Evolutionary conservation across 53 echinoderm and acorn worm genomes (phyloP).

Genomic region (Mesocentrotus franciscanus): DNA sequence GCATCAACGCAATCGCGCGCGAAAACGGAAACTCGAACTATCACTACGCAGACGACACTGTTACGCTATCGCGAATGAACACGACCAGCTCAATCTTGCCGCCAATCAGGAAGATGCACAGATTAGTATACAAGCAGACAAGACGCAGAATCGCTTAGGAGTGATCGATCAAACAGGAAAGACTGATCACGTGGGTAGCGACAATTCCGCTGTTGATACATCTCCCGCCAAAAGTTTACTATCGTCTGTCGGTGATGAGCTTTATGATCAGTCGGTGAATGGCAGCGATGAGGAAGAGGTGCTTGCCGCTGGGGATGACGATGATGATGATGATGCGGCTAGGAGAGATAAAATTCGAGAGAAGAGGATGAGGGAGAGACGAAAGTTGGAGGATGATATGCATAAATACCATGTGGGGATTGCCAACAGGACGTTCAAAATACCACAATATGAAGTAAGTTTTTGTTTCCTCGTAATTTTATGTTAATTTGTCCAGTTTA

Average conservation of each 20-base stretch:
- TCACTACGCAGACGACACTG: slow-evolving; percentile 3
- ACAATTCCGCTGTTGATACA: slow-evolving; percentile 24
- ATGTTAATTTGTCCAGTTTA: too few relatives aligned
- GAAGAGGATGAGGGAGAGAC: slow-evolving; percentile 61
- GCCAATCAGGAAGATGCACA: slow-evolving; percentile 46
- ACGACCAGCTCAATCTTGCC: slow-evolving; percentile 60
- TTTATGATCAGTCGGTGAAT: not conserved
- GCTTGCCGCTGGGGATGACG: not conserved
- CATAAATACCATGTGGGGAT: slow-evolving; percentile 87
- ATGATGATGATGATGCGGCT: slow-evolving; percentile 24
- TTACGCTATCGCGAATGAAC: slow-evolving; percentile 47
- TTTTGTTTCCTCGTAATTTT: not conserved
- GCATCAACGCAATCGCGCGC: slow-evolving; percentile 17
- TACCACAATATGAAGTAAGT: slow-evolving; percentile 77
- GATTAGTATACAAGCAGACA: not conserved
- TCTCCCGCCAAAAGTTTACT: slow-evolving; percentile 30
- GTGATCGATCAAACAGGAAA: slow-evolving; percentile 3
- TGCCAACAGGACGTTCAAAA: slow-evolving; percentile 74
- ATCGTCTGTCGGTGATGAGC: slow-evolving; percentile 3
- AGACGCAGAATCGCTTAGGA: not conserved
- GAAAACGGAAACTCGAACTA: not conserved
- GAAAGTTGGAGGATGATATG: slow-evolving; percentile 64
- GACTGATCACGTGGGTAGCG: slow-evolving; percentile 49
- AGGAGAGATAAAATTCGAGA: slow-evolving; percentile 43
- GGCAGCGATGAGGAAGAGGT: slow-evolving; percentile 23